Evolutionary conservation across 2,113 vertebrate species (phyloP).

Genomic region (Oryzias javanicus): DNA sequence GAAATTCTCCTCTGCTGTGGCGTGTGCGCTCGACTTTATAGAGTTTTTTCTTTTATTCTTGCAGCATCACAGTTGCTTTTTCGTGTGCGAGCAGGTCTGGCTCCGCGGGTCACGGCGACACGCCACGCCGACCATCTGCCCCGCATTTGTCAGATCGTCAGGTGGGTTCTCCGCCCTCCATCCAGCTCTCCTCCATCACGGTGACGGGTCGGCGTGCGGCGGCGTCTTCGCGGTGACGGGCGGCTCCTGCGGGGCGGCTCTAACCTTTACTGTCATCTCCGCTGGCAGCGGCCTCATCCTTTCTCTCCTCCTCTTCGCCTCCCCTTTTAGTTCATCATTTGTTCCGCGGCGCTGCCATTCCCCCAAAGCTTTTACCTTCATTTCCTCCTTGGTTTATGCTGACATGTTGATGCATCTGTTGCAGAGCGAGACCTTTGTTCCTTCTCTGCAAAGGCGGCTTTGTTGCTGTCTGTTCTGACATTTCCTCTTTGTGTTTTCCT

Average conservation of each 20-base stretch:
- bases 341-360: slow-evolving; percentile 7
- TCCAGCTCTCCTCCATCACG: slow-evolving; percentile 17
- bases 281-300: slow-evolving; percentile 35
- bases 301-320: background rate
- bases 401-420: slow-evolving; percentile 27
- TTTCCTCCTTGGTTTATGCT: slow-evolving; percentile 10
- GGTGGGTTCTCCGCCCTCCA: slow-evolving; percentile 54
- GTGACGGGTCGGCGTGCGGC: slow-evolving; percentile 18
- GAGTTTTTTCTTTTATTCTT: slow-evolving; percentile 43
- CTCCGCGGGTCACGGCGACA: slow-evolving; percentile 47
- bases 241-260: slow-evolving; percentile 38
- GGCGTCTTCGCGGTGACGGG: slow-evolving; percentile 49
- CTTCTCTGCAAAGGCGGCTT: slow-evolving; percentile 8
- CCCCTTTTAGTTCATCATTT: slow-evolving; percentile 27
- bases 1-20: slow-evolving; percentile 18
- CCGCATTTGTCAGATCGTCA: slow-evolving; percentile 53
- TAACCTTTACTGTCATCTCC: slow-evolving; percentile 66
- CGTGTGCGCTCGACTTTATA: background rate
- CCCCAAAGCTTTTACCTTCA: slow-evolving; percentile 10
- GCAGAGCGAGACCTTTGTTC: slow-evolving; percentile 10
- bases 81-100: slow-evolving; percentile 36
- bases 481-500: too few species aligned
- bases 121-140: slow-evolving; percentile 57
- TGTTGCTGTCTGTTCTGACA: slow-evolving; percentile 13
- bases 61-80: slow-evolving; percentile 40